phyloP scores from a whole-genome alignment of 1,140 invertebrate species.

The Hylyphantes graminicola region DNA sequence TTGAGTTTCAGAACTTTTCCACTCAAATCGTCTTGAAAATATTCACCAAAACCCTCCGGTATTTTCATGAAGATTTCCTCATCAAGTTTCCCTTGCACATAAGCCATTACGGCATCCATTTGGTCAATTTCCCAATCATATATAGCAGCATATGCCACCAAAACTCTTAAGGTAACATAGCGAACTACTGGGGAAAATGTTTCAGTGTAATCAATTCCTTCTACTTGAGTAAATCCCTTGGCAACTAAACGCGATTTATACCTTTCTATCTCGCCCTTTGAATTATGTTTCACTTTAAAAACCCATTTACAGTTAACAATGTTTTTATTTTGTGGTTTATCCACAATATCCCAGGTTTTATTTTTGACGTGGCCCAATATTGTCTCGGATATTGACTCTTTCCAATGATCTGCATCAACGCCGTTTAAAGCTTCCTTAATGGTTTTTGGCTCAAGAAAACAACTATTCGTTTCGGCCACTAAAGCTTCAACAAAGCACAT shows the following conservation, averaged over 20 bases:
- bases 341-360: constrained; percentile 66
- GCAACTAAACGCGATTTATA: constrained; percentile 67
- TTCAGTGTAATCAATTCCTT: constrained; percentile 67
- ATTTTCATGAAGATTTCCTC: constrained; percentile 67
- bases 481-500: constrained; percentile 19
- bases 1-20: constrained; percentile 58
- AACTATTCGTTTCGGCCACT: background rate
- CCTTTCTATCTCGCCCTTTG: constrained; percentile 64
- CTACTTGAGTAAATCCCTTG: constrained; percentile 66
- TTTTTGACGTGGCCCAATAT: constrained; percentile 66
- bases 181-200: constrained; percentile 66
- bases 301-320: constrained; percentile 66
- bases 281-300: constrained; percentile 64
- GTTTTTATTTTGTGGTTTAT: constrained; percentile 62
- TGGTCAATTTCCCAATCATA: constrained; percentile 64
- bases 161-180: constrained; percentile 64
- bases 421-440: constrained; percentile 65
- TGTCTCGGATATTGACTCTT: constrained; percentile 67
- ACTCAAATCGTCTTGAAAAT: constrained; percentile 6
- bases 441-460: constrained; percentile 58
- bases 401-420: constrained; percentile 65
- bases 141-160: constrained; percentile 61
- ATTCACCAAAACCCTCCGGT: constrained; percentile 63
- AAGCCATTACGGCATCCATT: constrained; percentile 65
- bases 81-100: constrained; percentile 66